Conservation (phyloP, 1,140 invertebrate genomes). For the Aleiodes sp. region DNA sequence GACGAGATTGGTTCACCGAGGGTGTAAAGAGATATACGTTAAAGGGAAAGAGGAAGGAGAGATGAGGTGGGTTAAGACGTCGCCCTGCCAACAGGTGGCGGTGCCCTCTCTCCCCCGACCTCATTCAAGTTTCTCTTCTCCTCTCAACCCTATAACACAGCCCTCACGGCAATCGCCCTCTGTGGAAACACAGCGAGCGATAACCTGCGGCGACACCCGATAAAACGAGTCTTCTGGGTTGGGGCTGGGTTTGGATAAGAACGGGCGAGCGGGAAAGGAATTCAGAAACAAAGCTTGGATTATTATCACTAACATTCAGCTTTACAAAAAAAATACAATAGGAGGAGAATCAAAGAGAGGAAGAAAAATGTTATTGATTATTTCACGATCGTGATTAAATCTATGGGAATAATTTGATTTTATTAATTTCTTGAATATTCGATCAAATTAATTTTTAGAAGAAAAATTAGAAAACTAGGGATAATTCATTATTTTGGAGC, state of each 20-base stretch:
- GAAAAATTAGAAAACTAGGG: too few species aligned
- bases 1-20: slow-evolving; percentile 20
- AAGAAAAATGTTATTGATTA: neutral
- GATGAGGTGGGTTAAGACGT: slow-evolving; percentile 32
- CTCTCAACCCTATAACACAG: neutral
- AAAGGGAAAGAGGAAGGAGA: neutral
- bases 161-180: slow-evolving; percentile 21
- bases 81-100: slow-evolving; percentile 40
- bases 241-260: slow-evolving; percentile 32
- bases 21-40: slow-evolving; percentile 29
- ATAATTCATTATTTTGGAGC: too few species aligned
- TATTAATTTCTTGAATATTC: neutral
- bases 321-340: too few species aligned
- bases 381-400: neutral
- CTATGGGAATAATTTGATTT: neutral
- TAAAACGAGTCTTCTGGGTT: slow-evolving; percentile 35
- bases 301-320: slow-evolving; percentile 33
- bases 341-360: too few species aligned
- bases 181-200: slow-evolving; percentile 35
- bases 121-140: slow-evolving; percentile 17
- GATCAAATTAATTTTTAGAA: neutral
- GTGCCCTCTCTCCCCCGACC: slow-evolving; percentile 30
- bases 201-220: slow-evolving; percentile 42
- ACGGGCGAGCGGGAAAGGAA: slow-evolving; percentile 23
- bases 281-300: slow-evolving; percentile 30